Base-by-base conservation (phyloP, 2,888 invertebrate genomes). In the Nebria salina region DNA sequence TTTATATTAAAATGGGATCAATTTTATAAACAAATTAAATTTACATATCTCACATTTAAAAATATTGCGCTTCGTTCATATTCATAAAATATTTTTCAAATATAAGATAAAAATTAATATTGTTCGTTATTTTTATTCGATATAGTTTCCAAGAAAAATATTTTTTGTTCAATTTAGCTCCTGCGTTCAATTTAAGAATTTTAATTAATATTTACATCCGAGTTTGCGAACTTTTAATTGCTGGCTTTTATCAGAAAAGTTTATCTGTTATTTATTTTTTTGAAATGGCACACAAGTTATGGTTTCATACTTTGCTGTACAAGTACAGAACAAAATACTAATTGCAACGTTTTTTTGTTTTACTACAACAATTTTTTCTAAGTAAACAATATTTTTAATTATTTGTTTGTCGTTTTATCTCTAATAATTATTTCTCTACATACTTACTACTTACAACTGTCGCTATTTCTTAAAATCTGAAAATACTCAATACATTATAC, bases 171-270 rank as follows among this genome's bases (percentile, higher is more conserved):
- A 79, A 75, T 74, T 74, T 79, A 75, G 66, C 66, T 65, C 34
- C 34, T 34, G 34, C 2, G 34, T 5, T 34, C 34, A 34, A 65
- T 66, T 65, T 78, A 42, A 78, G 68, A 79, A 68, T 79, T 79
- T 65, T 79, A 79, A 79, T 79, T 79, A 79, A 79, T 79, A 79
- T 79, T 79, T 79, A 75, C 79, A 79, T 79, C 66, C 26, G 79
- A 79, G 79, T 79, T 79, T 75, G 75, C 1, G 11, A 79, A 79
- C 79, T 79, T 79, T 79, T 79, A 79, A 79, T 79, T 79, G 75
- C 79, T 75, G 79, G 43, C 75, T 75, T 79, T 74, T 75, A 79
- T 79, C 79, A 65, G 68, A 74, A 79, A 79, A 79, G 72, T 79
- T 79, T 75, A 66, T 65, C 74, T 66, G 65, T 79, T 79, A 79